These are phyloP conservation scores for Geotrupes spiniger DNA, from an alignment of 2,888 invertebrate species.

Conservation along the genomic window DNA sequence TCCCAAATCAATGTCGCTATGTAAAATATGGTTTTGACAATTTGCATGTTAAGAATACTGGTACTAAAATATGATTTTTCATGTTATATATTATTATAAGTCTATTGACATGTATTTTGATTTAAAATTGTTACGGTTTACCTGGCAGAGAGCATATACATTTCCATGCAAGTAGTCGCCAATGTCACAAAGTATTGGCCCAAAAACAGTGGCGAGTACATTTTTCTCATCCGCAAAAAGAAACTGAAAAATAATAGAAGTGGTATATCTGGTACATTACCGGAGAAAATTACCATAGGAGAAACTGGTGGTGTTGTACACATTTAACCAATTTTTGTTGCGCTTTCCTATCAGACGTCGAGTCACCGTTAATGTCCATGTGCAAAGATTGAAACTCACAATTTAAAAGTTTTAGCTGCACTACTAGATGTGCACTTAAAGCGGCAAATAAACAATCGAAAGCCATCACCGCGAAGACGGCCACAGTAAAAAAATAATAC, in stretches of 20 bases:
- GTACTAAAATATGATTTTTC: too few species aligned
- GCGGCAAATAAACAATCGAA: slow-evolving; percentile 13
- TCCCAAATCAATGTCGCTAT: slow-evolving; percentile 8
- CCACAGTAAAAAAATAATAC: slow-evolving; percentile 3
- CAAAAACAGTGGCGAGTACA: slow-evolving; percentile 1
- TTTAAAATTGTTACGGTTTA: slow-evolving; percentile 1
- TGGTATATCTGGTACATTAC: too few species aligned
- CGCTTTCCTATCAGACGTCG: background rate
- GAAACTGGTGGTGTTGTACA: slow-evolving; percentile 15
- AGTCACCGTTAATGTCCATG: background rate
- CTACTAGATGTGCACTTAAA: slow-evolving; percentile 7
- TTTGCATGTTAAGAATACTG: too few species aligned
- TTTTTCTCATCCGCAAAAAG: slow-evolving; percentile 2
- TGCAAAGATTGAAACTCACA: slow-evolving; percentile 6
- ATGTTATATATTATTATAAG: too few species aligned
- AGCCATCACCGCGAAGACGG: background rate
- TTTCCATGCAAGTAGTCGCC: slow-evolving; percentile 9
- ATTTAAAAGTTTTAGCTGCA: slow-evolving; percentile 10
- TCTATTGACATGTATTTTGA: slow-evolving; percentile 2
- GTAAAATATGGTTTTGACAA: slow-evolving; percentile 8
- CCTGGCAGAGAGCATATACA: slow-evolving; percentile 9
- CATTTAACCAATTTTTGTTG: slow-evolving; percentile 7
- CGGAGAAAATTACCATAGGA: too few species aligned
- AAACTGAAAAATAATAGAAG: slow-evolving; percentile 1
- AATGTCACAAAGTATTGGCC: slow-evolving; percentile 7